Percentiles rank a stretch among this genome's conserved stretches.
Conservation (phyloP, 2,797 vertebrate genomes). For the Buphagus erythrorhynchus region DNA sequence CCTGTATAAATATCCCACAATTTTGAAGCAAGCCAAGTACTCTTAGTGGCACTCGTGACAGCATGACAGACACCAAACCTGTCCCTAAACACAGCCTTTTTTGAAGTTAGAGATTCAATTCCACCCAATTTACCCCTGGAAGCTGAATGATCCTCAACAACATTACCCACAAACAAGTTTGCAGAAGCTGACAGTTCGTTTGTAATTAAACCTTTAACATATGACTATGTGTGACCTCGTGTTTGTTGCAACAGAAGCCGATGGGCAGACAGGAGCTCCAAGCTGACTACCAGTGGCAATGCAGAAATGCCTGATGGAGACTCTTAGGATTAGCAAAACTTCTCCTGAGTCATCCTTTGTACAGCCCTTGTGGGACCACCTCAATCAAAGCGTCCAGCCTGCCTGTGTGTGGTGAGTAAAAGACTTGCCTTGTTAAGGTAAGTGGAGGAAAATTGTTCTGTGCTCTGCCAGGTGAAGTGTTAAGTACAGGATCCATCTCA, state of each 20-base stretch:
- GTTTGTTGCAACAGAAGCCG: not conserved
- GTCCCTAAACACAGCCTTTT: not conserved
- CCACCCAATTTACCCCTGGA: not conserved
- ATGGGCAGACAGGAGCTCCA: not conserved
- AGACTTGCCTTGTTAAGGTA: conserved; percentile 36
- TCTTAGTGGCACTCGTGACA: not conserved
- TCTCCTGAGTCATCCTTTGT: conserved; percentile 25
- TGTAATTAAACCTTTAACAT: conserved; percentile 12
- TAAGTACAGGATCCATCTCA: conserved; percentile 39
- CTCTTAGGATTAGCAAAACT: not conserved
- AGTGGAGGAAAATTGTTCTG: conserved; percentile 27
- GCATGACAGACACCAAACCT: not conserved
- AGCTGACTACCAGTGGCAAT: not conserved
- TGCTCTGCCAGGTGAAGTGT: conserved; percentile 6
- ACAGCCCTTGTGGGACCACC: not conserved
- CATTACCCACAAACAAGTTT: not conserved
- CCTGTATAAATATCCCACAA: not conserved
- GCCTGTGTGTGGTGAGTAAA: not conserved
- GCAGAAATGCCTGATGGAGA: not conserved
- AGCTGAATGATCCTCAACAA: not conserved
- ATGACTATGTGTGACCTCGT: not conserved
- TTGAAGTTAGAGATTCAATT: conserved; percentile 10
- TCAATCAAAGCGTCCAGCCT: not conserved
- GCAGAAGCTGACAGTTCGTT: not conserved
- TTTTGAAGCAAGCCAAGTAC: not conserved